Percentiles rank a stretch among this genome's conserved stretches.
Evolutionary conservation across 2,113 vertebrate species (phyloP).

Genomic region (rat (Rattus norvegicus)): GRCr8 NC_086023.1:54700501-54701000

Average conservation of each 20-base stretch:
- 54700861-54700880: neutral
- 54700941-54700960: neutral
- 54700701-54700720: neutral
- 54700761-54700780: neutral
- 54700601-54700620: slow-evolving; percentile 32
- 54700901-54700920: slow-evolving; percentile 7
- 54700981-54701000: neutral
- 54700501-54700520: neutral
- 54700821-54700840: neutral
- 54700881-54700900: slow-evolving; percentile 17
- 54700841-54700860: neutral
- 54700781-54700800: neutral
- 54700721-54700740: neutral
- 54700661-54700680: neutral
- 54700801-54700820: neutral
- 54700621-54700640: neutral
- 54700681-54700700: slow-evolving; percentile 29
- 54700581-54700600: slow-evolving; percentile 54
- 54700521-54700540: neutral
- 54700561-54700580: slow-evolving; percentile 69
- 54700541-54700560: slow-evolving; percentile 32
- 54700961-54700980: neutral
- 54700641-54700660: neutral
- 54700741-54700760: neutral
- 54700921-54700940: neutral